A percentile compares a stretch with the other conserved stretches of the same genome.
These are phyloP conservation scores for Odocoileus virginianus DNA, from an alignment of 2,113 vertebrate genomes.

Conservation along the genomic window DNA sequence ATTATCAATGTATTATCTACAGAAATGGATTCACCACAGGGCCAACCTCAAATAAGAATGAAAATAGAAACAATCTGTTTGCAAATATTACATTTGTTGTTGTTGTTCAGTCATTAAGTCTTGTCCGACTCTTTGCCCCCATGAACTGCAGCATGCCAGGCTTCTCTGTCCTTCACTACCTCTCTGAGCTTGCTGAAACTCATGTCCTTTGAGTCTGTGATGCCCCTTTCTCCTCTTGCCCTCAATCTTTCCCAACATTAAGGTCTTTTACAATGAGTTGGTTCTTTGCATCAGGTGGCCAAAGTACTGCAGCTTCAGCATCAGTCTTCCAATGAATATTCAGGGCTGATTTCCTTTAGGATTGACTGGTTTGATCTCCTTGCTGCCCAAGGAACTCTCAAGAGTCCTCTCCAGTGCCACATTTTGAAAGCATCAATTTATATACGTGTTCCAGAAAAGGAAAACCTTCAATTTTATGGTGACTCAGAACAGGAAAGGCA, in stretches of 20 bases:
- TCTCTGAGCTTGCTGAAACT: background rate
- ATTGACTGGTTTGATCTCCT: background rate
- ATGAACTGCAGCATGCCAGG: background rate
- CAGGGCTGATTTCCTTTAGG: background rate
- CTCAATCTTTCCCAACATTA: background rate
- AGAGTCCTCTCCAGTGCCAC: background rate
- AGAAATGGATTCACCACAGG: background rate
- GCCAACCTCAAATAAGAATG: background rate
- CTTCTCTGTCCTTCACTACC: background rate
- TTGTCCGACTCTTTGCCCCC: background rate
- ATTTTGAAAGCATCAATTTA: background rate
- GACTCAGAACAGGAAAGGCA: background rate
- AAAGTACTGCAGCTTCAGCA: background rate
- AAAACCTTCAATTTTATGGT: background rate
- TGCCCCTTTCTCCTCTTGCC: background rate
- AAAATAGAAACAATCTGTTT: background rate
- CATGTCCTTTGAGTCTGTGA: background rate
- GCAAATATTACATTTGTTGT: background rate
- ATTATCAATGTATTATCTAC: background rate
- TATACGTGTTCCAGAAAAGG: background rate
- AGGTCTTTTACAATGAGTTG: background rate
- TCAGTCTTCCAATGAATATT: background rate
- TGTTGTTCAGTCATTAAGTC: background rate
- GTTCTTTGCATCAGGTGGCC: background rate
- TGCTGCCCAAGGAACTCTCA: background rate